These are phyloP conservation scores for Sturnus vulgaris DNA, from an alignment of 2,113 vertebrate genomes.

Conservation along the genomic window DNA sequence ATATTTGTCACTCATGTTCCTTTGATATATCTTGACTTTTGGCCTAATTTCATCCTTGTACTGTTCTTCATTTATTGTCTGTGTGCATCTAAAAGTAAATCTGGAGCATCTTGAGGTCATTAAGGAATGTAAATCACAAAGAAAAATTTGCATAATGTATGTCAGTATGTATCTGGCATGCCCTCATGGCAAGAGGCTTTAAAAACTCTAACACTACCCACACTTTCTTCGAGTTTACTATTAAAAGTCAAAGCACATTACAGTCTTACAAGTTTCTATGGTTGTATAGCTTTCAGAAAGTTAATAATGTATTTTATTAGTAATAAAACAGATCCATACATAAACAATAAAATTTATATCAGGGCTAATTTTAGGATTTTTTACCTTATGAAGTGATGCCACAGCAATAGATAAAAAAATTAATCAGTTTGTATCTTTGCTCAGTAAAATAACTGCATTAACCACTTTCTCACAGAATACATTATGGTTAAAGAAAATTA, in stretches of 20 bases:
- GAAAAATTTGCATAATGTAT: conserved; percentile 27
- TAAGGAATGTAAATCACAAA: conserved; percentile 23
- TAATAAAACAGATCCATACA: not conserved
- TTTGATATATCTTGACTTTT: conserved; percentile 44
- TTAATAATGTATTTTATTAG: not conserved
- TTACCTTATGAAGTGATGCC: not conserved
- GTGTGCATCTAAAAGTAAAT: not conserved
- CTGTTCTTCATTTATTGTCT: not conserved
- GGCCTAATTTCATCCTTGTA: conserved; percentile 25
- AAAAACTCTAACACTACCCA: not conserved
- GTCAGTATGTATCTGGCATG: not conserved
- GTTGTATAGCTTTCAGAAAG: not conserved
- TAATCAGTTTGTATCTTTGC: not conserved
- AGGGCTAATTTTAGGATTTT: not conserved
- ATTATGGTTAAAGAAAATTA: not conserved
- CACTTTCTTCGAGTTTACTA: not conserved
- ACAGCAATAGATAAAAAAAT: not conserved
- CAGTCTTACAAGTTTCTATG: not conserved
- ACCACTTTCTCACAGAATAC: not conserved
- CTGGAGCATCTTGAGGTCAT: conserved; percentile 34
- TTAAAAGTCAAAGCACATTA: not conserved
- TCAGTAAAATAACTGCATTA: not conserved
- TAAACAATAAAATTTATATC: not conserved
- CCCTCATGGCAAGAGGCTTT: not conserved
- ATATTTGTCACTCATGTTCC: not conserved